phyloP scores from a whole-genome alignment of 2,797 vertebrate species.

The Helarctos malayanus region DNA sequence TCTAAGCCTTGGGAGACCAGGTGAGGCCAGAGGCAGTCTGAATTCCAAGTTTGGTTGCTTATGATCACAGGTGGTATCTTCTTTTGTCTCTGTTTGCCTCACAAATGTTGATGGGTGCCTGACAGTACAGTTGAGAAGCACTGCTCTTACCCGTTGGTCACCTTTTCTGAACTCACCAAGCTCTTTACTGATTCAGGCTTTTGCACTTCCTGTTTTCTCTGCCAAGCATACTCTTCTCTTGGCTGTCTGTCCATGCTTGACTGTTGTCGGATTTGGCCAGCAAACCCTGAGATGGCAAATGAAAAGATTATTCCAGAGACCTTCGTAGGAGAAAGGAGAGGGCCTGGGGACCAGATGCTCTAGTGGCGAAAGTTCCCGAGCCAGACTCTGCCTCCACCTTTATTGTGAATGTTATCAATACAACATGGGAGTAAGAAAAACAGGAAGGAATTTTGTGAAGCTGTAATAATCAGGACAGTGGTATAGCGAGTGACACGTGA shows the following conservation, averaged over 20 bases:
- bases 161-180: not conserved
- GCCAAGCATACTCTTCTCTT: not conserved
- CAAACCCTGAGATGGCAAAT: too few species aligned
- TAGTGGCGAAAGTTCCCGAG: too few species aligned
- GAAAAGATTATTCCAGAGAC: too few species aligned
- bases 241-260: not conserved
- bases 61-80: not conserved
- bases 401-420: too few species aligned
- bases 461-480: too few species aligned
- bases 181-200: not conserved
- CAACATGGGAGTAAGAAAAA: too few species aligned
- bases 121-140: not conserved
- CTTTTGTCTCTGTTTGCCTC: not conserved
- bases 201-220: not conserved
- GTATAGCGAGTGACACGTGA: too few species aligned
- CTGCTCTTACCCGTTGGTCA: too few species aligned
- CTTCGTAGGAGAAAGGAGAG: too few species aligned
- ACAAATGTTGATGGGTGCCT: not conserved
- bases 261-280: not conserved
- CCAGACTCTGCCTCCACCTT: too few species aligned
- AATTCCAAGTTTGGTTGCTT: not conserved
- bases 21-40: not conserved
- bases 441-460: too few species aligned
- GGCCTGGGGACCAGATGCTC: too few species aligned
- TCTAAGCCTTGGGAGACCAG: not conserved